Base-by-base conservation (phyloP, 2,113 vertebrate genomes). In the Phycodurus eques region DNA sequence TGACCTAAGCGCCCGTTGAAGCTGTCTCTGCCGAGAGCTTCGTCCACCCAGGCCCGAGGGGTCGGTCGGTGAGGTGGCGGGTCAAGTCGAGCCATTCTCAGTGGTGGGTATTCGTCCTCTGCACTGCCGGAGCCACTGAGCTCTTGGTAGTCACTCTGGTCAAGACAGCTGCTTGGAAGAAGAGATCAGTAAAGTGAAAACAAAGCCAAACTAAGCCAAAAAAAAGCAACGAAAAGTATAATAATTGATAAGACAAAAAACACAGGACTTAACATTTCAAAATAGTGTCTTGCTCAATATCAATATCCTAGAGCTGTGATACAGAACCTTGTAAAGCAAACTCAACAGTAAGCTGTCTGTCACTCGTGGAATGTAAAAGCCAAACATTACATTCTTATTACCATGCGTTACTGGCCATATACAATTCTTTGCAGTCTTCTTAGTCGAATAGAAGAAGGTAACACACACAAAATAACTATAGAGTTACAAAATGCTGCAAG, bases 71-170 rank as follows among this genome's bases (percentile, higher is more conserved):
- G 91, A 3, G 90, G 80, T 0, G 90, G 84, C 10, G 86, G 89
- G 78, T 91, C 87, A 22, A 93, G 85, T 19, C 91, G 86, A 61
- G 93, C 92, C 93, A 94, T 94, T 80, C 67, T 64, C 77, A 74
- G 8, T 65, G 73, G 84, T 31, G 77, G 76, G 61, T 89, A 89
- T 20, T 90, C 86, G 76, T 93, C 89, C 49, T 92, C 92, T 14
- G 83, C 68, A 8, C 85, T 89, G 61, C 81, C 33, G 0, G 87
- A 92, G 70, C 83, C 66, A 0, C 86, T 89, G 82, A 86, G 85
- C 53, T 85, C 82, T 1, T 82, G 87, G 81, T 86, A 87, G 76
- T 90, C 88, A 20, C 90, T 80, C 31, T 86, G 87, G 59, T 90
- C 87, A 27, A 72, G 79, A 72, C 78, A 91, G 85, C 91, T 92